phyloP scores from a whole-genome alignment of 1,140 invertebrate species.

The Drosophila persimilis region DNA sequence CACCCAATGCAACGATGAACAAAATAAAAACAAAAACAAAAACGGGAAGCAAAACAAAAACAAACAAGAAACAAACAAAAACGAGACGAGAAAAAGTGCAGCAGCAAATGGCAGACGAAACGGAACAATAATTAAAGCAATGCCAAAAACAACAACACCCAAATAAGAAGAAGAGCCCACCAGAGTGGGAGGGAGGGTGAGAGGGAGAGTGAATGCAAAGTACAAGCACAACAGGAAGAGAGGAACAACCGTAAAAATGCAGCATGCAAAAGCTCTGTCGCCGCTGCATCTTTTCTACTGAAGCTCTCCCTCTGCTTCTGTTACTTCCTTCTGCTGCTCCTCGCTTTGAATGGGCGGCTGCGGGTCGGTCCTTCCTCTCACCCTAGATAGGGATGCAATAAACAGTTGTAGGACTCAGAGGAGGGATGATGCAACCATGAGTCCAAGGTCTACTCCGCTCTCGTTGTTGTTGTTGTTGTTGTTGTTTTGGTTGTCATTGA shows the following conservation, averaged over 20 bases:
- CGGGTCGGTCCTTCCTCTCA: not conserved
- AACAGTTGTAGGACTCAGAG: slow-evolving; percentile 9
- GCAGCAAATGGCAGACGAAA: slow-evolving; percentile 72
- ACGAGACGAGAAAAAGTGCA: slow-evolving; percentile 51
- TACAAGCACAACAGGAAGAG: slow-evolving; percentile 52
- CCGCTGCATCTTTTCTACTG: too few relatives aligned
- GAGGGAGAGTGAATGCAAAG: not conserved
- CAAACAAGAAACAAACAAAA: slow-evolving; percentile 38
- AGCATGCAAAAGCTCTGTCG: slow-evolving; percentile 15
- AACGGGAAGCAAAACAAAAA: slow-evolving; percentile 30
- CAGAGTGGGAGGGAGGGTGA: too few relatives aligned
- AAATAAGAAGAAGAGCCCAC: slow-evolving; percentile 38
- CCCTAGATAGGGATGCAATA: slow-evolving; percentile 19
- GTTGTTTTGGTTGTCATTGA: slow-evolving; percentile 66
- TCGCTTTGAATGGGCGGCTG: slow-evolving; percentile 45
- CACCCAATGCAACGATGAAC: slow-evolving; percentile 15
- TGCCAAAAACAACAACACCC: slow-evolving; percentile 60
- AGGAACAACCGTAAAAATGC: slow-evolving; percentile 45
- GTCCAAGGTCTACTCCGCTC: slow-evolving; percentile 37
- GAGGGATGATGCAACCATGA: slow-evolving; percentile 47
- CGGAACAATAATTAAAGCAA: slow-evolving; percentile 80
- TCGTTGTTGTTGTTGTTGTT: slow-evolving; percentile 49
- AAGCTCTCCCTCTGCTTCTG: too few relatives aligned
- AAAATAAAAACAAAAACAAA: slow-evolving; percentile 51
- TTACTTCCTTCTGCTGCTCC: too few relatives aligned